A percentile compares a stretch with the other conserved stretches of the same genome.
Evolutionary conservation across 2,797 vertebrate species (phyloP).

Genomic region (Hirundo rustica): DNA sequence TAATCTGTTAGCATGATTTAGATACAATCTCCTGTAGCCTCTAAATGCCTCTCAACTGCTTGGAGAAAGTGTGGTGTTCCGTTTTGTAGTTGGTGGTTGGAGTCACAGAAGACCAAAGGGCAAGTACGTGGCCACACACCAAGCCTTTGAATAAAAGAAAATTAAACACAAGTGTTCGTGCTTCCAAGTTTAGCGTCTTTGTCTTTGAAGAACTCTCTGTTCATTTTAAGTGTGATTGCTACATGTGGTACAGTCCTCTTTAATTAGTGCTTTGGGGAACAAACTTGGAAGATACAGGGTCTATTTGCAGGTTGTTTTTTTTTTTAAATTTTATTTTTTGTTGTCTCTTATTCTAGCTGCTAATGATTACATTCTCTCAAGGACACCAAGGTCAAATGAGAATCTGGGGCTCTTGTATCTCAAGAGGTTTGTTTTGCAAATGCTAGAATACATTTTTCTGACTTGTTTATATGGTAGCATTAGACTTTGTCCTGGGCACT

Average conservation of each 20-base stretch:
- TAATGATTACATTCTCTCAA: neutral
- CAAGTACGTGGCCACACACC: neutral
- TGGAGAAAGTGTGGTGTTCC: neutral
- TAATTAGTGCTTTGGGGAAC: neutral
- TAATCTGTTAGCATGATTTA: neutral
- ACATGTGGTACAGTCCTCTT: neutral
- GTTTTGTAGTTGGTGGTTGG: neutral
- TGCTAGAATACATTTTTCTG: neutral
- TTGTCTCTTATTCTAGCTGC: neutral
- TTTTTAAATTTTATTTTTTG: neutral
- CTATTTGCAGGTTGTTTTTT: neutral
- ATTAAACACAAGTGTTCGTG: neutral
- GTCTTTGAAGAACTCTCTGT: neutral
- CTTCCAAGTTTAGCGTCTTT: neutral
- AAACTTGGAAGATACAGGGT: neutral
- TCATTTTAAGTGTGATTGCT: neutral
- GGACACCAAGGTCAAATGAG: neutral
- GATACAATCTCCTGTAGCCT: neutral
- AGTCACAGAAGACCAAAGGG: neutral
- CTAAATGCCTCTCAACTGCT: neutral
- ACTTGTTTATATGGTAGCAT: neutral
- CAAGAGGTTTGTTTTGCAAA: slow-evolving; percentile 2
- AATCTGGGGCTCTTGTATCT: neutral
- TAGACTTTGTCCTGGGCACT: neutral
- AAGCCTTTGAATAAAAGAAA: slow-evolving; percentile 3